These are phyloP conservation scores for Muricea muricata DNA, from an alignment of 92 coral and sea anemone species.

Conservation along the genomic window DNA sequence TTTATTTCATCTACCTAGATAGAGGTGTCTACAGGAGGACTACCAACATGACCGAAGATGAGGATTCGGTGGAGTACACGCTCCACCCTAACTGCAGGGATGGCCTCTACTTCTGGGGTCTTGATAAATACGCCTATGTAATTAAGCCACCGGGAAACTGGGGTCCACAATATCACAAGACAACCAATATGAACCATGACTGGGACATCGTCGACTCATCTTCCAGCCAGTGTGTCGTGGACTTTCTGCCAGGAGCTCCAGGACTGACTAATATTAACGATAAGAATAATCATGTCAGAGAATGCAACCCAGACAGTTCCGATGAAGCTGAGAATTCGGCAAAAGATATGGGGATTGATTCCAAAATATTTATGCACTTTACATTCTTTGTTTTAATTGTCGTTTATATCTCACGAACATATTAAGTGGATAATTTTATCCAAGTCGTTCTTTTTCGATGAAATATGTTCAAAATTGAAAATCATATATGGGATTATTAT, in stretches of 20 bases:
- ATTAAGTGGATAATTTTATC: too few relatives aligned
- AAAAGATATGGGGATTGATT: too few relatives aligned
- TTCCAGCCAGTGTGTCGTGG: not conserved
- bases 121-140: conserved; percentile 7
- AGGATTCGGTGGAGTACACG: not conserved
- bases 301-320: too few relatives aligned
- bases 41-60: conserved; percentile 14
- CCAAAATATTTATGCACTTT: too few relatives aligned
- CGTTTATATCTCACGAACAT: too few relatives aligned
- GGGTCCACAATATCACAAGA: conserved; percentile 25
- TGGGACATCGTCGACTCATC: not conserved
- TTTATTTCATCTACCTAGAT: conserved; percentile 3
- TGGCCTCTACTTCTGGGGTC: conserved; percentile 34
- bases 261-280: too few relatives aligned
- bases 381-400: too few relatives aligned
- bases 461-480: too few relatives aligned
- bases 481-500: too few relatives aligned
- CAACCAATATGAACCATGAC: conserved; percentile 34
- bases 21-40: conserved; percentile 20
- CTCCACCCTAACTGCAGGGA: conserved; percentile 9
- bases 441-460: too few relatives aligned
- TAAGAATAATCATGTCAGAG: too few relatives aligned
- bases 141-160: conserved; percentile 4
- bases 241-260: conserved; percentile 38
- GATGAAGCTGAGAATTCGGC: too few relatives aligned